Evolutionary conservation across 1,140 invertebrate species (phyloP).

Genomic region (Oncopodura yosiiana): DNA sequence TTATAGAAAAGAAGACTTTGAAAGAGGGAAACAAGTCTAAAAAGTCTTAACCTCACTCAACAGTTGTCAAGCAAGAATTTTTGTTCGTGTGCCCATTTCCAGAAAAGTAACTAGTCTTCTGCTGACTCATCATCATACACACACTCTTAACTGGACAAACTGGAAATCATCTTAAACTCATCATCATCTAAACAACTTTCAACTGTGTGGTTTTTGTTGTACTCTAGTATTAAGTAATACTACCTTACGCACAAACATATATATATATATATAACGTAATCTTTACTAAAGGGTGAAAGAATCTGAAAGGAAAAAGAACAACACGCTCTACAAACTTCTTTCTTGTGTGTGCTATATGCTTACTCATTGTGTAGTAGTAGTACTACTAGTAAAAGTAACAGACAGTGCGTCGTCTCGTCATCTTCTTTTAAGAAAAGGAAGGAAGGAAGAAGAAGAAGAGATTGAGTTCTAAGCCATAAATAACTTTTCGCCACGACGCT

Average conservation of each 20-base stretch:
- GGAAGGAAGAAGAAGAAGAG: neutral
- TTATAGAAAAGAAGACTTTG: neutral
- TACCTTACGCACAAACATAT: too few relatives aligned
- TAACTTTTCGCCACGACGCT: slow-evolving; percentile 21
- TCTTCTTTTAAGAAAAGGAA: neutral
- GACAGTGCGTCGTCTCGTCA: neutral
- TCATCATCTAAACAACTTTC: neutral
- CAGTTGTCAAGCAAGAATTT: slow-evolving; percentile 16
- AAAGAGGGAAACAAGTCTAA: neutral
- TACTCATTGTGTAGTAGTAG: neutral
- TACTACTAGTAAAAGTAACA: neutral
- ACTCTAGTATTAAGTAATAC: neutral
- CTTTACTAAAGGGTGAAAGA: too few relatives aligned
- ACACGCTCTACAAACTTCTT: too few relatives aligned
- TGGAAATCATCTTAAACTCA: neutral
- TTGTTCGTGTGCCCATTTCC: neutral
- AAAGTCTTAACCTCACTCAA: slow-evolving; percentile 18
- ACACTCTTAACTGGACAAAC: too few relatives aligned
- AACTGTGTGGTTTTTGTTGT: neutral
- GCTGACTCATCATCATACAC: too few relatives aligned
- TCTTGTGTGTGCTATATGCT: neutral
- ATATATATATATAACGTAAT: too few relatives aligned
- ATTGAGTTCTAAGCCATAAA: neutral
- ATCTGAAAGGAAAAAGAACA: too few relatives aligned
- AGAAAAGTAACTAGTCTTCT: neutral